Evolutionary conservation across 2,797 vertebrate species (phyloP).

Genomic region (Rhabdomys pumilio): DNA sequence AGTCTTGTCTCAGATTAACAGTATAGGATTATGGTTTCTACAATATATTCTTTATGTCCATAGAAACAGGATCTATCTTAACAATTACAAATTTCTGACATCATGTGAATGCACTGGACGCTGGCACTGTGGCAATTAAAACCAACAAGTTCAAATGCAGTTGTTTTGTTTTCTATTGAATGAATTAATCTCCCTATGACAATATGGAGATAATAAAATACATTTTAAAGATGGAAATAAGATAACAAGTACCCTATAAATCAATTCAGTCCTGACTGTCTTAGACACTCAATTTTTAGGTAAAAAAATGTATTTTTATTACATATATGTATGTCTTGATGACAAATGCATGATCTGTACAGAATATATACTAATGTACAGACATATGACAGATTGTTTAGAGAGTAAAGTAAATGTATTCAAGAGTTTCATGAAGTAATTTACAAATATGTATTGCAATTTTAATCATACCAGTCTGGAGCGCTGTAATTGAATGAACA

Average conservation of each 20-base stretch:
- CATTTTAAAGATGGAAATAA: neutral
- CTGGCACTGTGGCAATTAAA: conserved; percentile 11
- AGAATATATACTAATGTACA: neutral
- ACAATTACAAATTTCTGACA: neutral
- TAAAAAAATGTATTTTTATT: conserved; percentile 1
- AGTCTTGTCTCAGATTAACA: neutral
- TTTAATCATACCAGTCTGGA: neutral
- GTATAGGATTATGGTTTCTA: neutral
- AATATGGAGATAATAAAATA: conserved; percentile 13
- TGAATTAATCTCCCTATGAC: neutral
- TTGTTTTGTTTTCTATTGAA: conserved; percentile 11
- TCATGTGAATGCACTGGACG: neutral
- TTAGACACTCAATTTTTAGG: neutral
- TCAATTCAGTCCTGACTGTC: neutral
- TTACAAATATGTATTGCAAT: neutral
- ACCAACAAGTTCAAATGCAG: neutral
- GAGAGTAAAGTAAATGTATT: neutral
- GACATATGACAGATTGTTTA: neutral
- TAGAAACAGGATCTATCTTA: conserved; percentile 2
- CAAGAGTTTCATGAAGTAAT: neutral
- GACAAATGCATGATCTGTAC: neutral
- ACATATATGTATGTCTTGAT: neutral
- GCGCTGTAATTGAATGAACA: neutral
- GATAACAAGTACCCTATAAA: neutral
- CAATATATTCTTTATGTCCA: neutral